phyloP scores from a whole-genome alignment of 2,797 vertebrate genomes.

The Jordanella pulchra region DNA sequence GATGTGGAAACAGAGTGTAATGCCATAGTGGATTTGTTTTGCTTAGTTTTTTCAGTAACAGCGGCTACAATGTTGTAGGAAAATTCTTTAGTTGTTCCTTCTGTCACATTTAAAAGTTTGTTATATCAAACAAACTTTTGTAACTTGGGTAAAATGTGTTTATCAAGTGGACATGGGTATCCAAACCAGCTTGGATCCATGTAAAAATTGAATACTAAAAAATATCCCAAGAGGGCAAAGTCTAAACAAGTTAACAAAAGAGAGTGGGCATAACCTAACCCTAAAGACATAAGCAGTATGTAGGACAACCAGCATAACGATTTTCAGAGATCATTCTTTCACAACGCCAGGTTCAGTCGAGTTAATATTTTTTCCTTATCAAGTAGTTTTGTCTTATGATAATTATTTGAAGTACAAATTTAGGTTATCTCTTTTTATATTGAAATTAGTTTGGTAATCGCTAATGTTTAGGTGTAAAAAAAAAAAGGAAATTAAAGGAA shows the following conservation, averaged over 20 bases:
- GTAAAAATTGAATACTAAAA: background rate
- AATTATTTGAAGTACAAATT: background rate
- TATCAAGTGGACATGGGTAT: no score
- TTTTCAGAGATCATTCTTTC: background rate
- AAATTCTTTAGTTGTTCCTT: background rate
- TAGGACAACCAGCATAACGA: background rate
- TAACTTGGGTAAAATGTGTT: background rate
- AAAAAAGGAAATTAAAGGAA: no score
- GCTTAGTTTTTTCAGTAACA: constrained; percentile 11
- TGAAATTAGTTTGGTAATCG: background rate
- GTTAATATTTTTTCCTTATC: no score
- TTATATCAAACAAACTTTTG: background rate
- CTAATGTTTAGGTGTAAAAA: background rate
- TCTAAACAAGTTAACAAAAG: background rate
- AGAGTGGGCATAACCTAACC: background rate
- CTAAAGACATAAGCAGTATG: background rate
- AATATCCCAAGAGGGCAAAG: no score
- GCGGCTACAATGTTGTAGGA: background rate
- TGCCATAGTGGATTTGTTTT: constrained; percentile 8
- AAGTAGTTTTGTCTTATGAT: background rate
- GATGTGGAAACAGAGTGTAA: constrained; percentile 46
- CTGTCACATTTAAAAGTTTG: background rate
- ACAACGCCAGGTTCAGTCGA: background rate
- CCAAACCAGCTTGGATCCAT: no score
- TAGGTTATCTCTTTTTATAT: background rate